These are phyloP conservation scores for Cataglyphis hispanica DNA, from an alignment of 1,140 invertebrate genomes.

Conservation along the genomic window DNA sequence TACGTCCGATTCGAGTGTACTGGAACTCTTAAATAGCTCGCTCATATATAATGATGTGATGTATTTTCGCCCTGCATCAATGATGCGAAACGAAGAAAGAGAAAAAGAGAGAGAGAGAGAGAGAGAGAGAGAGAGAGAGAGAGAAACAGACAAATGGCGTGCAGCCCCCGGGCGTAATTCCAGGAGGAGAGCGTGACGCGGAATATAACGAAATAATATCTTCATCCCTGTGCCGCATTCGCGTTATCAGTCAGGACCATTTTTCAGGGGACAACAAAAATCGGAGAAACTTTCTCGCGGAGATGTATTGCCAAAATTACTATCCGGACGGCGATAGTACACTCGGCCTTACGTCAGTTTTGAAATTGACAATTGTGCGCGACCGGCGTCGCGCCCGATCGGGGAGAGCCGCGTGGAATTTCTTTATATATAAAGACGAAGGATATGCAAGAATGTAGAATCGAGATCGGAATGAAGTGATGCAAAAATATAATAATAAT, in stretches of 20 bases:
- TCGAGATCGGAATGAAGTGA: not conserved
- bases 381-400: not conserved
- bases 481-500: not conserved
- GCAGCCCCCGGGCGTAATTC: conserved; percentile 51
- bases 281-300: conserved; percentile 30
- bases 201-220: conserved; percentile 60
- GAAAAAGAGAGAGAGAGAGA: conserved; percentile 62
- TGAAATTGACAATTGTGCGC: conserved; percentile 27
- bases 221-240: conserved; percentile 35
- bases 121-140: conserved; percentile 65
- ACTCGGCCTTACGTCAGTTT: not conserved
- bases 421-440: not conserved
- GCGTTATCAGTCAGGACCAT: conserved; percentile 50
- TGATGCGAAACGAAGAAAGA: conserved; percentile 55
- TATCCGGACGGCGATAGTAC: conserved; percentile 22
- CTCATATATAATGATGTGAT: conserved; percentile 45
- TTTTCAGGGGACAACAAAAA: conserved; percentile 51
- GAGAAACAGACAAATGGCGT: conserved; percentile 75
- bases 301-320: conserved; percentile 49
- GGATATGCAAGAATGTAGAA: not conserved
- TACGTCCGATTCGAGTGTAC: conserved; percentile 5
- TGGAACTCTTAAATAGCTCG: conserved; percentile 25
- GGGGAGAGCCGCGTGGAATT: not conserved
- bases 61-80: conserved; percentile 40
- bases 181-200: conserved; percentile 52